Base-by-base conservation (phyloP, 2,797 vertebrate species). In the Chaunax sp. region DNA sequence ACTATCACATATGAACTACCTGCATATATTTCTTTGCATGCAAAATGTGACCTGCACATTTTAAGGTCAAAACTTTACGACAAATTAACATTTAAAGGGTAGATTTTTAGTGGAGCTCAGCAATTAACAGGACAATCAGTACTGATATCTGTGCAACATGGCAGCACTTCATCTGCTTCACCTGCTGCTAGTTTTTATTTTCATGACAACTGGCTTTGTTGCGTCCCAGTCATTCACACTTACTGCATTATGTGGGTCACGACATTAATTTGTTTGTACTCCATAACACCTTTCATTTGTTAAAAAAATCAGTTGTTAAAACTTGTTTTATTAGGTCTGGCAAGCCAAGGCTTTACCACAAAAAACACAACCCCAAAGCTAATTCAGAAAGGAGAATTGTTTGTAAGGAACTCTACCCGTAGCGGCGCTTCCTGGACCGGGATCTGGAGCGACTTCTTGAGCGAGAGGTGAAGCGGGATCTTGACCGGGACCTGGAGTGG, bases 391-490 rank as follows among this genome's bases (percentile, higher is more conserved):
- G 1, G 11, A 38, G 2, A 18, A 18, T 16, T 16, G 2, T 66
- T 76, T 11, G 28, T 33, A 60, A n/a, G 6, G 12, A 3, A 47
- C 67, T 61, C 45, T 94, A 99, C 98, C 96, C 95, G 81, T 98
- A 96, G 0, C 96, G 95, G 62, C 95, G 96, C 20, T 98, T 99
- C 63, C 97, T 94, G 0, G 96, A 96, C 2, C 92, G 94, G 1
- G 96, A 96, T 18, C 96, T 89, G 19, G 63, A 46, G 20, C 94
- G 93, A 62, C 96, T 96, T 8, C 95, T 94, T 8, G 96, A 97
- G 86, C 94, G 95, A 22, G 96, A 97, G 0, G 93, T 91, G 1
- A 96, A 98, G 3, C 92, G 94, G 1, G 95, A 96, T 45, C 96
- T 90, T 0, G 96, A 96, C 0, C 94, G 94, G 5, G 96, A 96